Evolutionary conservation across 2,888 invertebrate species (phyloP), one percentile per base, ranked within the genome.

Genomic region (Drosophila tanythrix): DNA sequence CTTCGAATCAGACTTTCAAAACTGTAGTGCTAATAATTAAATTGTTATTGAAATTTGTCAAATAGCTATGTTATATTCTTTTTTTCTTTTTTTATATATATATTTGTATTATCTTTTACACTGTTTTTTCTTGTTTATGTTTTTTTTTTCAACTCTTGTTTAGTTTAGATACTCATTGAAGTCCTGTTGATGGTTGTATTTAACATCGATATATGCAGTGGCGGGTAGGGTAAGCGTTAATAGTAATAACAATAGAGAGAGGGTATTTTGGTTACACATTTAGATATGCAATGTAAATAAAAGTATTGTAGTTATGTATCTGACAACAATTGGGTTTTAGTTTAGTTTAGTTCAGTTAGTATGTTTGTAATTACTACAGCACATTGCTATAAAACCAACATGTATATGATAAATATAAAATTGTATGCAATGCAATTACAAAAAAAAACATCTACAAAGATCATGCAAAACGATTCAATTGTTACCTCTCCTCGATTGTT

Each of bases 121-220:
- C 43, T 68, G 18, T 35, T 57, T 55, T 61, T 53, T 40, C 46
- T 55, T 48, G 59, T 62, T 76, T 55, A 21, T n/a, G 11, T 29
- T 70, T 43, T 63, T 73, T 91, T 51, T 48, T 18, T 40, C 6
- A 55, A 46, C 18, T 79, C 48, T 89, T 70, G 56, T 82, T 80
- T 76, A 93, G 89, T 93, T 93, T 77, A 93, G 91, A 91, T 93
- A 93, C 91, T 93, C 93, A 93, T 93, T 93, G 92, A 93, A 93
- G 92, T 93, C 93, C 93, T 93, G 89, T 87, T 81, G 79, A 76
- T 85, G 75, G 81, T 87, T 80, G 88, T 90, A 81, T 79, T 46
- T 86, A 81, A 83, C 89, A 80, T 88, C 84, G 82, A 90, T 82
- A 83, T 80, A 87, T 89, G 91, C 83, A 88, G 90, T 91, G 90